These are phyloP conservation scores for Prochilodus magdalenae DNA, from an alignment of 2,113 vertebrate species.

Conservation along the genomic window DNA sequence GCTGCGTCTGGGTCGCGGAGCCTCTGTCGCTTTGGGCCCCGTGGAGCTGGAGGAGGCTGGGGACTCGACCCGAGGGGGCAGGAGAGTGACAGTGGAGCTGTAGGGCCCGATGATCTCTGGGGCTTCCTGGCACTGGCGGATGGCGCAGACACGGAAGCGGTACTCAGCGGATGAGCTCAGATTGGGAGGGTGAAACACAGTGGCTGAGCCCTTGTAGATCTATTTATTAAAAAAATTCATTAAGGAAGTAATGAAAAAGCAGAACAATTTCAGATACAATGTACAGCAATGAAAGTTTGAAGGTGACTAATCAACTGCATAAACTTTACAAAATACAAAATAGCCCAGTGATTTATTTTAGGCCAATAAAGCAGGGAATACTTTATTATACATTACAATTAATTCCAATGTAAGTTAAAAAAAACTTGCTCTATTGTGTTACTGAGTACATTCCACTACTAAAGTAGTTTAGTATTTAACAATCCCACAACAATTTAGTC, in stretches of 20 bases:
- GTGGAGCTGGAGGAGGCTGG: slow-evolving; percentile 70
- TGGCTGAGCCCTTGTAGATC: slow-evolving; percentile 89
- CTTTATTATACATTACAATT: too few relatives aligned
- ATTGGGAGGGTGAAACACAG: slow-evolving; percentile 84
- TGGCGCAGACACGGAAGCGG: slow-evolving; percentile 90
- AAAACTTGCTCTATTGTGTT: too few relatives aligned
- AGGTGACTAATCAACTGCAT: too few relatives aligned
- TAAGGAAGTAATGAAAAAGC: too few relatives aligned
- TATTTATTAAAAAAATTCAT: slow-evolving; percentile 50
- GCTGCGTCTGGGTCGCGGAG: slow-evolving; percentile 78
- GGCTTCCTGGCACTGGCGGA: slow-evolving; percentile 91
- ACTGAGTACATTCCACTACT: too few relatives aligned
- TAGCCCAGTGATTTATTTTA: too few relatives aligned
- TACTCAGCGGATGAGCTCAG: slow-evolving; percentile 91
- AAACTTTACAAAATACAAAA: too few relatives aligned
- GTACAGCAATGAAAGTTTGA: too few relatives aligned
- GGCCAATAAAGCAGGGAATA: too few relatives aligned
- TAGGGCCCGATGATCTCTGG: slow-evolving; percentile 89
- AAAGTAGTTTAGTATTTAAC: too few relatives aligned
- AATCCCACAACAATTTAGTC: background rate
- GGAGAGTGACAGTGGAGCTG: slow-evolving; percentile 87
- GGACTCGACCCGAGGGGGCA: slow-evolving; percentile 83
- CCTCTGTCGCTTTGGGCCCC: slow-evolving; percentile 76
- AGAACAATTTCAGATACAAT: too few relatives aligned
- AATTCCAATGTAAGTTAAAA: too few relatives aligned